Percentiles rank a stretch among this genome's conserved stretches.
Evolutionary conservation across 2,113 vertebrate species (phyloP).

Genomic region (Zosterops lateralis): DNA sequence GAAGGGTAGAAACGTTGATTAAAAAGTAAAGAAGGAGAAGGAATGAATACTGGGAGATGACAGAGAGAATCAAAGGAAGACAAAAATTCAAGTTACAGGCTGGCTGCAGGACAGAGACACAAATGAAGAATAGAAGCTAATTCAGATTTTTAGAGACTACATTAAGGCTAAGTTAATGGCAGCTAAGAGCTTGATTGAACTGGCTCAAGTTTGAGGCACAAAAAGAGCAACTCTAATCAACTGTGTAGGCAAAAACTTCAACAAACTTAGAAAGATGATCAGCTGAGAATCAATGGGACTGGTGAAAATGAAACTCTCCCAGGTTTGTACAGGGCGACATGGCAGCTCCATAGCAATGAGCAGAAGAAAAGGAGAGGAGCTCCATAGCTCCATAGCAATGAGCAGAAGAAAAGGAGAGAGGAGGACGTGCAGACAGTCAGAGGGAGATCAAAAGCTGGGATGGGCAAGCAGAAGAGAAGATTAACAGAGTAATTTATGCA

Average conservation of each 20-base stretch:
- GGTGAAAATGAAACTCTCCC: neutral
- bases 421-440: neutral
- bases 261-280: neutral
- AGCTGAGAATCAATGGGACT: neutral
- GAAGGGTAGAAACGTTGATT: neutral
- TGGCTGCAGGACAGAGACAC: neutral
- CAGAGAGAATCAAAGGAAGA: neutral
- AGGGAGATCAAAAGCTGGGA: neutral
- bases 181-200: neutral
- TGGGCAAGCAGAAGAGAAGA: neutral
- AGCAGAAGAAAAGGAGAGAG: neutral
- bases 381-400: neutral
- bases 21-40: neutral
- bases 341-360: neutral
- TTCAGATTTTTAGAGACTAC: neutral
- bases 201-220: neutral
- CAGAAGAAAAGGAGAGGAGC: neutral
- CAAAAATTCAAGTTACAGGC: neutral
- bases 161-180: neutral
- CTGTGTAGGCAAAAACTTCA: neutral
- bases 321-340: rapidly evolving
- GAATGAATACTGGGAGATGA: neutral
- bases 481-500: neutral
- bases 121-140: neutral
- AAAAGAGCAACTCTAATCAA: neutral